Percentiles rank a stretch among this genome's conserved stretches.
Conservation (phyloP, 2,113 vertebrate species). For the Sinocyclocheilus anophthalmus region DNA sequence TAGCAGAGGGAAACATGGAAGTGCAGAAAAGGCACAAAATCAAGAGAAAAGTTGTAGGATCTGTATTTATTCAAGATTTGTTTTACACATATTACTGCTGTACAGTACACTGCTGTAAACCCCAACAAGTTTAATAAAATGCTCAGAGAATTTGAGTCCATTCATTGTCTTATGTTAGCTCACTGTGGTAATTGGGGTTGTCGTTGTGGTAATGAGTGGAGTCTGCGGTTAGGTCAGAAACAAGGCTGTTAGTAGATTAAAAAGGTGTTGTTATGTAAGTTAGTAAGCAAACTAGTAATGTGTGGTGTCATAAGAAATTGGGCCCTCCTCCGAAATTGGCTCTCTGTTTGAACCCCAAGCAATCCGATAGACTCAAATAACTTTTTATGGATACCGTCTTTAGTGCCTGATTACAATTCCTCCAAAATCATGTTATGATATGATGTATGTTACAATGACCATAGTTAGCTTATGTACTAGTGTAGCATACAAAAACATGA, state of each 20-base stretch:
- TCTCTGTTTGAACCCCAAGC: not conserved
- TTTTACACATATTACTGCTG: not conserved
- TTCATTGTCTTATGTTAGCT: not conserved
- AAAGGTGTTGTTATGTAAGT: not conserved
- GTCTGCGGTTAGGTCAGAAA: not conserved
- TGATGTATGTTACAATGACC: not conserved
- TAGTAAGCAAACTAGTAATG: constrained; percentile 4
- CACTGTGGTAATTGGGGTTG: not conserved
- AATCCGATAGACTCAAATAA: not conserved
- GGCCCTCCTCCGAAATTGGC: not conserved
- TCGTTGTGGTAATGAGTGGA: not conserved
- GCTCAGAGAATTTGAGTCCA: not conserved
- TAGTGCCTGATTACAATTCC: not conserved
- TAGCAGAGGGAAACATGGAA: constrained; percentile 15
- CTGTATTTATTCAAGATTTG: constrained; percentile 16
- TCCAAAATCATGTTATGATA: not conserved
- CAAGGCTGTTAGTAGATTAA: not conserved
- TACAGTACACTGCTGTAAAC: not conserved
- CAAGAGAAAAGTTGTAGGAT: not conserved
- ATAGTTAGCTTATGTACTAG: not conserved
- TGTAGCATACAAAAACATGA: not conserved
- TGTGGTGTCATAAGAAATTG: not conserved
- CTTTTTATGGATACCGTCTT: not conserved
- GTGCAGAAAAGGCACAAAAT: constrained; percentile 14
- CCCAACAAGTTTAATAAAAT: not conserved